Evolutionary conservation across 2,888 invertebrate species (phyloP), one percentile per base, ranked within the genome.

Genomic region (Teleiodes luculella): DNA sequence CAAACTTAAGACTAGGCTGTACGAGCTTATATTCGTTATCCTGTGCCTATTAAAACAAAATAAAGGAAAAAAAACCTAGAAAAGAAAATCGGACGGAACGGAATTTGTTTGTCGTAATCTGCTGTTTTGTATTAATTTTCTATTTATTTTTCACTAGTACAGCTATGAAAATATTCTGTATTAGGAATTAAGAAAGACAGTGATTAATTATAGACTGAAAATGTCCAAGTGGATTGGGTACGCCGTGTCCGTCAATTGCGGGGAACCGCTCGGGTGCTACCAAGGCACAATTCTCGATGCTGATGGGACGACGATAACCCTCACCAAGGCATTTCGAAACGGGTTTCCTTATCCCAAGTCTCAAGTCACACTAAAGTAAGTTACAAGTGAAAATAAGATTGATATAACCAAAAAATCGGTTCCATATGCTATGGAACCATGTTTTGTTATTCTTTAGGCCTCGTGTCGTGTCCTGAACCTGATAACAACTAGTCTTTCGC

Each of bases 181-280:
- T 39, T 16, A 39, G 6, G 5, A 39, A 7, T 39, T 16, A 39
- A 14, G 5, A 39, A 10, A 3, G 39, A 18, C 39, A 39, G 16
- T 10, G 18, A 8, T 3, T 39, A 10, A 14, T 14, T 39, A 36
- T 18, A 39, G 16, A 39, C 24, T 43, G 24, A 43, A 24, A 39
- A 92, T 92, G 92, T 87, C 91, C 58, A 86, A 91, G 65, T 95
- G 93, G 92, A 78, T 94, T 60, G 97, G 97, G 51, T 95, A 93
- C 77, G 93, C 94, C 63, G 95, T 97, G 61, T 96, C 97, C 14
- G 93, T 97, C 57, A 94, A 95, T 76, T 96, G 96, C 79, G 92
- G 92, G 24, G 93, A 94, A 57, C 92, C 93, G 45, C 80, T 95
- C 59, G 96, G 96, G 47, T 93, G 93, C 57, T 97, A 95, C 76